These are phyloP conservation scores for Erebia ligea DNA, from an alignment of 2,888 invertebrate species.

Conservation along the genomic window DNA sequence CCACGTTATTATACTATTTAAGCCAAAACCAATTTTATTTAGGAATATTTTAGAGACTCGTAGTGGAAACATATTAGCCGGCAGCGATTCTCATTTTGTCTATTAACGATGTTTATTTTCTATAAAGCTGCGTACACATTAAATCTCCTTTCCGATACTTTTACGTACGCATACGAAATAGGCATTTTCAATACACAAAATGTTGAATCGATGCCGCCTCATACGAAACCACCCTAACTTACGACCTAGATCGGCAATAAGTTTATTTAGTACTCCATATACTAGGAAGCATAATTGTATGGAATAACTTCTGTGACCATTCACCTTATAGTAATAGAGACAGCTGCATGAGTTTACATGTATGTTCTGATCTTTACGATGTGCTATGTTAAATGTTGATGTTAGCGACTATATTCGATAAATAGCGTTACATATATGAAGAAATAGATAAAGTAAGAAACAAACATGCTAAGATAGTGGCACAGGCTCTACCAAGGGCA, in stretches of 20 bases:
- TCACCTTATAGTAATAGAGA: neutral
- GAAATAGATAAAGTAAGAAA: slow-evolving; percentile 62
- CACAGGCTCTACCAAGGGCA: slow-evolving; percentile 79
- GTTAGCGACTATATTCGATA: slow-evolving; percentile 65
- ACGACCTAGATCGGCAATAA: neutral
- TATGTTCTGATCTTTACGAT: slow-evolving; percentile 25
- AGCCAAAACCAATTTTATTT: too few species aligned
- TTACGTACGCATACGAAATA: too few species aligned
- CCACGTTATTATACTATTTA: too few species aligned
- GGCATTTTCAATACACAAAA: neutral
- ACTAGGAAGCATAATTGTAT: neutral
- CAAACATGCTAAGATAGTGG: slow-evolving; percentile 77
- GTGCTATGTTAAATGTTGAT: slow-evolving; percentile 57
- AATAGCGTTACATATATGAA: slow-evolving; percentile 65
- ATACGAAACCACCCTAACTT: neutral
- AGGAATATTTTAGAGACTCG: neutral
- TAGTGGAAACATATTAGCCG: too few species aligned
- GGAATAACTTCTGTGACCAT: slow-evolving; percentile 1
- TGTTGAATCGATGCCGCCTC: too few species aligned
- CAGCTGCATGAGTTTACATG: slow-evolving; percentile 28
- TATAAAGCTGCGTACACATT: too few species aligned
- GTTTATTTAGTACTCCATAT: neutral
- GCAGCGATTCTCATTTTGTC: too few species aligned
- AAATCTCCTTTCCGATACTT: too few species aligned
- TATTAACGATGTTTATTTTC: too few species aligned